Base-by-base conservation (phyloP, 2,113 vertebrate genomes). In the Ellobius talpinus region DNA sequence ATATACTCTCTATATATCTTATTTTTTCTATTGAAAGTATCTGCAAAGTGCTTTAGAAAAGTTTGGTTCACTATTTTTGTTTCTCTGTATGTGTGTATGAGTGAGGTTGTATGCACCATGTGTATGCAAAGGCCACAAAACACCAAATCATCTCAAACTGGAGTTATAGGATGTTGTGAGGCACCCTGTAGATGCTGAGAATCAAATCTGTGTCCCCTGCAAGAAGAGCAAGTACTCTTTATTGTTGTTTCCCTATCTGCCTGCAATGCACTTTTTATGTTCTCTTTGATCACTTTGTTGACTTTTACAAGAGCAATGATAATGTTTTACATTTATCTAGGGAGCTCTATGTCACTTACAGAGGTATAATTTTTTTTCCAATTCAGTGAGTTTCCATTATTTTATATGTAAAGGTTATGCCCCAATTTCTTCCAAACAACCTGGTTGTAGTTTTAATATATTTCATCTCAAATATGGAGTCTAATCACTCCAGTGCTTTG, bases 311-410 rank as follows among this genome's bases (percentile, higher is more conserved):
- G 55, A 87, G 8, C 36, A 63, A 61, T 89, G 36, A 21, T 91
- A 85, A 88, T 95, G 45, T 65, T 97, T 95, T 96, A 86, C 52
- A 93, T 94, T 93, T 92, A 91, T 95, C 39, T 74, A 78, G 31
- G 33, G 84, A 95, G 45, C 68, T 96, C 86, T 96, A 77, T 79
- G n/a, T 85, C 47, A 36, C 33, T 95, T 66, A 7, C 50, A 95
- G 68, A 88, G 82, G 11, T 91, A 90, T 94, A 66, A 1, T 36
- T 36, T 90, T 86, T 72, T 92, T 92, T 63, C 74, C 29, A 52
- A 47, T 88, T 96, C 95, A 95, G 29, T 73, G 81, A 63, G 10
- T 86, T 95, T 91, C 78, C 29, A 55, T 93, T 91, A 10, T 92
- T 96, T 96, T 92, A 72, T 87, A 42, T 87, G 65, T 73, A 94